These are phyloP conservation scores for Cosmorhoe ocellata DNA, from an alignment of 2,888 invertebrate genomes.

Conservation along the genomic window DNA sequence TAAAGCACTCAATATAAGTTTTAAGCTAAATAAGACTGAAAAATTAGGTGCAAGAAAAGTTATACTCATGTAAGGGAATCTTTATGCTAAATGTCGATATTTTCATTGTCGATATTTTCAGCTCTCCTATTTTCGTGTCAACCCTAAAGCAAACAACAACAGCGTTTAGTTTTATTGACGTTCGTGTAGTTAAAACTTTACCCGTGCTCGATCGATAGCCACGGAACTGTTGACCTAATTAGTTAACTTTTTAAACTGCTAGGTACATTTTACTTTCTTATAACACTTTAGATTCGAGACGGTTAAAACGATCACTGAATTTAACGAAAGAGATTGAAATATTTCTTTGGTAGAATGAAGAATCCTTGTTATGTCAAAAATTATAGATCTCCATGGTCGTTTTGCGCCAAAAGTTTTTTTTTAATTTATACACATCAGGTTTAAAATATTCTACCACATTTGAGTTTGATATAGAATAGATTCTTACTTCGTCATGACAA, in stretches of 20 bases:
- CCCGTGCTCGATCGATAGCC: slow-evolving; percentile 62
- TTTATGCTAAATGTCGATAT: too few relatives aligned
- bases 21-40: too few relatives aligned
- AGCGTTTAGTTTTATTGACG: slow-evolving; percentile 66
- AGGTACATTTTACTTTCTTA: slow-evolving; percentile 42
- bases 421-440: too few relatives aligned
- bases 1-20: too few relatives aligned
- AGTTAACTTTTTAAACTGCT: slow-evolving; percentile 66
- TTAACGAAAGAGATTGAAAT: background rate
- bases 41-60: too few relatives aligned
- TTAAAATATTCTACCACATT: too few relatives aligned
- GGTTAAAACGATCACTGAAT: background rate
- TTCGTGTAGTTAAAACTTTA: slow-evolving; percentile 57
- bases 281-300: slow-evolving; percentile 9
- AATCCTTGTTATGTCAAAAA: background rate
- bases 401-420: too few relatives aligned
- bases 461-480: too few relatives aligned
- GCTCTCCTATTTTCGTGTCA: too few relatives aligned
- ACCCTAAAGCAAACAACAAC: slow-evolving; percentile 38
- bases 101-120: too few relatives aligned
- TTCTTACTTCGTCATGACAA: slow-evolving; percentile 60
- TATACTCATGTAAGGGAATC: too few relatives aligned
- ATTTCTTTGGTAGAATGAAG: background rate
- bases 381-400: background rate
- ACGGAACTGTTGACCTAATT: slow-evolving; percentile 73